These are phyloP conservation scores for Podarcis raffonei DNA, from an alignment of 2,113 vertebrate genomes.

Conservation along the genomic window DNA sequence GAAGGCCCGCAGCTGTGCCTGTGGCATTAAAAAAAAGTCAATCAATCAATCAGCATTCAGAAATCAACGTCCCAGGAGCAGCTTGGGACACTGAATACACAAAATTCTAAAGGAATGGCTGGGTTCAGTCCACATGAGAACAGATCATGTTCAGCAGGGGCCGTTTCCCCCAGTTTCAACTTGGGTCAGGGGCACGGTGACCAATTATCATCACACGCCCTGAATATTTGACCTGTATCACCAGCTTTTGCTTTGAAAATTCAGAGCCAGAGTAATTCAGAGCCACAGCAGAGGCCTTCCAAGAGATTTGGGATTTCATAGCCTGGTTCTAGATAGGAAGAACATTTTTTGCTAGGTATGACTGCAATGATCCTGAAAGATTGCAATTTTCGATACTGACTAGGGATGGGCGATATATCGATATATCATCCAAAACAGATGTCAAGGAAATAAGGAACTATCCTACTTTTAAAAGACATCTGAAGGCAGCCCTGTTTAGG, in stretches of 20 bases:
- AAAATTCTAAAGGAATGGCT: not conserved
- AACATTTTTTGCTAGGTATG: too few relatives aligned
- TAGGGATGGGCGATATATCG: too few relatives aligned
- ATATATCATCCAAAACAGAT: too few relatives aligned
- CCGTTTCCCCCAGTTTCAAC: rapidly evolving
- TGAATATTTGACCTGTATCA: not conserved
- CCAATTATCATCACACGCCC: not conserved
- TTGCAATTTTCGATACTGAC: not conserved
- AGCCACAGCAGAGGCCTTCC: not conserved
- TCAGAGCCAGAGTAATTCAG: not conserved
- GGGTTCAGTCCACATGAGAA: not conserved
- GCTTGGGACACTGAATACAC: rapidly evolving
- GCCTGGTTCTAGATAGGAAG: not conserved
- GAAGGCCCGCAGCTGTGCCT: slow-evolving; percentile 98
- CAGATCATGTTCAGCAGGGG: not conserved
- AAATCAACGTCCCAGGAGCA: rapidly evolving
- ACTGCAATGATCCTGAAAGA: not conserved
- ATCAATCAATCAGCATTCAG: too few relatives aligned
- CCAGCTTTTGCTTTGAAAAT: not conserved
- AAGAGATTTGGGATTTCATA: not conserved
- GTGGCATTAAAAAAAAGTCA: not conserved
- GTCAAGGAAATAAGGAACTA: too few relatives aligned
- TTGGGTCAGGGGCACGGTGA: not conserved
- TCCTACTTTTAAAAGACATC: too few relatives aligned
- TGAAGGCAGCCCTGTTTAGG: too few relatives aligned